phyloP scores from a whole-genome alignment of 1,140 invertebrate species.

The Bombus pyrosoma region DNA sequence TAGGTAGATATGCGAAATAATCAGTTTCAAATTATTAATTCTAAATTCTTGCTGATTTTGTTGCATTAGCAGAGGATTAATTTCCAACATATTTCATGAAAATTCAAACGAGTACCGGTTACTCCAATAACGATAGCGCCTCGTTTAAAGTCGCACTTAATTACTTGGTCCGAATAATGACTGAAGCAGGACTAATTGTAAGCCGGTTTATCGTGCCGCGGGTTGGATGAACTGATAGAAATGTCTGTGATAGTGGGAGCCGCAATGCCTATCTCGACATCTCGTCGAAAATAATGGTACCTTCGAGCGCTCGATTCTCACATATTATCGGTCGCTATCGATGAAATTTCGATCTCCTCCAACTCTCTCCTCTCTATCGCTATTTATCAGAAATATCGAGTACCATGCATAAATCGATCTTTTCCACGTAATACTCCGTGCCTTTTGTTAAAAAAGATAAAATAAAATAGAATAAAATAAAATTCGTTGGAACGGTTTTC shows the following conservation, averaged over 20 bases:
- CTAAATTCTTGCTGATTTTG: neutral
- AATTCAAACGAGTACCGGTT: constrained; percentile 1
- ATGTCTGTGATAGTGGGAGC: neutral
- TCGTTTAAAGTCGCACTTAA: constrained; percentile 23
- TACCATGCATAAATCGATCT: neutral
- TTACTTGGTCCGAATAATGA: constrained; percentile 8
- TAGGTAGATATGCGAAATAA: neutral
- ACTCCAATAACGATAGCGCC: neutral
- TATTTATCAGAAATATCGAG: constrained; percentile 26
- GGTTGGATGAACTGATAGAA: constrained; percentile 33
- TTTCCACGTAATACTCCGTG: no score
- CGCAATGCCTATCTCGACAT: neutral
- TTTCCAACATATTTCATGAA: neutral
- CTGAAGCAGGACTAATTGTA: constrained; percentile 29
- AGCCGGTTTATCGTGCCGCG: constrained; percentile 8
- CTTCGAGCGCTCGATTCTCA: constrained; percentile 25
- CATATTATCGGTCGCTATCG: neutral
- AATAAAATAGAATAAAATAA: neutral
- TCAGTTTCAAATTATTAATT: no score
- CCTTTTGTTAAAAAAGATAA: neutral
- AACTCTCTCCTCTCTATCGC: neutral
- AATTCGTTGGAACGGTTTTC: neutral
- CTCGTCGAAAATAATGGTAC: constrained; percentile 14
- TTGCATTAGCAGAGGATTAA: neutral
- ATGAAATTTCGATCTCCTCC: constrained; percentile 16